phyloP scores from a whole-genome alignment of 2,888 invertebrate species.

The Plusia festucae region DNA sequence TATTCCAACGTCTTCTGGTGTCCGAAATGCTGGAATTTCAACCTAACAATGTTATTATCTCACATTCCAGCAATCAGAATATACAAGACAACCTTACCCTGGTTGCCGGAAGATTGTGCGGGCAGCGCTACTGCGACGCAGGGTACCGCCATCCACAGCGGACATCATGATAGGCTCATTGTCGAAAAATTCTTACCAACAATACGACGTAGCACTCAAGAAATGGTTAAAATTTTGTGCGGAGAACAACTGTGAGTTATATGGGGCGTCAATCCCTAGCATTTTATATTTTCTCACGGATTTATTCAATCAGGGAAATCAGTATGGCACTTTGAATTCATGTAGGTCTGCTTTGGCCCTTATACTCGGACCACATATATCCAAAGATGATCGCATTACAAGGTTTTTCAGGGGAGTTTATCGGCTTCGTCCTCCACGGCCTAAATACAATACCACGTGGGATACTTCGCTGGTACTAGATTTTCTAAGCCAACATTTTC shows the following conservation, averaged over 20 bases:
- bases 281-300: neutral
- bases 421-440: neutral
- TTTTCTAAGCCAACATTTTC: neutral
- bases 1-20: conserved; percentile 7
- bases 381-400: neutral
- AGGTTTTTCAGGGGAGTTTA: conserved; percentile 9
- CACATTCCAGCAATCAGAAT: conserved; percentile 21
- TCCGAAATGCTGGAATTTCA: neutral
- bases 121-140: conserved; percentile 20
- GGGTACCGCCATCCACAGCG: conserved; percentile 4
- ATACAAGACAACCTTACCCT: too few relatives aligned
- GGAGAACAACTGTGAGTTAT: neutral
- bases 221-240: conserved; percentile 19
- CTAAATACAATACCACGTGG: conserved; percentile 8
- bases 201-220: conserved; percentile 10
- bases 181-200: neutral
- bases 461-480: neutral
- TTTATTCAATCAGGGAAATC: neutral
- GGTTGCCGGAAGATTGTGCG: conserved; percentile 44
- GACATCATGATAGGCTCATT: conserved; percentile 5
- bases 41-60: neutral
- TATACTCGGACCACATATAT: neutral
- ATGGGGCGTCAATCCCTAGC: neutral
- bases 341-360: conserved; percentile 5
- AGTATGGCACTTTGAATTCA: conserved; percentile 6